Evolutionary conservation across 2,113 vertebrate species (phyloP).

Genomic region (Anolis sagrei): DNA sequence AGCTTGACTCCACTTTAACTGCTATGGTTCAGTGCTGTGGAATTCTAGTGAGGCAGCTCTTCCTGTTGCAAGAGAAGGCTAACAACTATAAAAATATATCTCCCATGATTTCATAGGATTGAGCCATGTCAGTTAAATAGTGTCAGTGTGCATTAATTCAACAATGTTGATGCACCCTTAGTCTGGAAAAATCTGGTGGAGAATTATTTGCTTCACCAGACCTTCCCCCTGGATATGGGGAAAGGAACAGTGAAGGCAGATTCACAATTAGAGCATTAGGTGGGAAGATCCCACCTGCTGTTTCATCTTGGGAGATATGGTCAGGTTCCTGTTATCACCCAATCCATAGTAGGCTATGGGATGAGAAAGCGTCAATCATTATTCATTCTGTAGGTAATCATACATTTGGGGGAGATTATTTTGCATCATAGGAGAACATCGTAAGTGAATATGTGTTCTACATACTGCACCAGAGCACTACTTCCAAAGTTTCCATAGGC

Average conservation of each 20-base stretch:
- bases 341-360: neutral
- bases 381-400: neutral
- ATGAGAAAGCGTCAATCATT: neutral
- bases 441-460: neutral
- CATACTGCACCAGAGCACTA: neutral
- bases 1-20: no score
- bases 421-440: accelerated
- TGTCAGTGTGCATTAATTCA: no score
- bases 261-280: neutral
- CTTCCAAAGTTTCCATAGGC: neutral
- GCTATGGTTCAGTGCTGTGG: no score
- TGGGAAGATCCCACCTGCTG: neutral
- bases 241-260: neutral
- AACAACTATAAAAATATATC: no score
- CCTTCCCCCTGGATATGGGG: neutral
- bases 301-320: neutral
- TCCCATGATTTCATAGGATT: no score
- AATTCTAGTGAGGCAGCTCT: no score
- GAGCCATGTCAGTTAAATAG: no score
- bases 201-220: no score
- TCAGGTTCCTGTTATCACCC: neutral
- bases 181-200: no score
- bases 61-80: no score
- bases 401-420: neutral
- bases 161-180: no score